A percentile compares a stretch with the other conserved stretches of the same genome.
phyloP scores from a whole-genome alignment of 2,888 invertebrate species.

The Agriotes lineatus region DNA sequence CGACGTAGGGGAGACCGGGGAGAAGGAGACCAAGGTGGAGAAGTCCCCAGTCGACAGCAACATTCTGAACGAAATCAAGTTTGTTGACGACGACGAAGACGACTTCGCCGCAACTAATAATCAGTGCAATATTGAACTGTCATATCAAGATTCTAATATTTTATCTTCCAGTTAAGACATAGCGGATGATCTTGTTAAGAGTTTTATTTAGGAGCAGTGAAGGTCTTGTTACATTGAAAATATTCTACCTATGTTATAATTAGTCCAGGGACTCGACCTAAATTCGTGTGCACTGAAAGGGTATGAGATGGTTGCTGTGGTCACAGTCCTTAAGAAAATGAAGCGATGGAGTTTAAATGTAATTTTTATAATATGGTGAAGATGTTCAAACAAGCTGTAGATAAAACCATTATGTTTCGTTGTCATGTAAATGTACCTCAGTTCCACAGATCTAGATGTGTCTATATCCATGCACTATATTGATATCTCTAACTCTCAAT shows the following conservation, averaged over 20 bases:
- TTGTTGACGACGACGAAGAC: constrained; percentile 78
- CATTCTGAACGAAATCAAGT: constrained; percentile 76
- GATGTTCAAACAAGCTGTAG: no score
- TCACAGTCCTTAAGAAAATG: no score
- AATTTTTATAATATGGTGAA: no score
- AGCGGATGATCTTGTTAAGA: constrained; percentile 3
- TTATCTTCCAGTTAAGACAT: constrained; percentile 60
- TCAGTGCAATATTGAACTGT: constrained; percentile 62
- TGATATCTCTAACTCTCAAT: no score
- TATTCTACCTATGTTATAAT: constrained; percentile 11
- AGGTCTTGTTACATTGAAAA: background rate
- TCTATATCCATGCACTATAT: no score
- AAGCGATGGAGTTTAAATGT: no score
- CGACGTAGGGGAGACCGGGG: constrained; percentile 57
- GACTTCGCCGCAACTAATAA: constrained; percentile 61
- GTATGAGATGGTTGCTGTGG: no score
- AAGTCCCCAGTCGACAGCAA: constrained; percentile 74
- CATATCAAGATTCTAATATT: constrained; percentile 64
- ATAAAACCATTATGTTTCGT: no score
- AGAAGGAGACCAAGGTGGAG: constrained; percentile 77
- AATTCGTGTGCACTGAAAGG: no score
- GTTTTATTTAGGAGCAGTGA: background rate
- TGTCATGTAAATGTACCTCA: no score
- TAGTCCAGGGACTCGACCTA: no score
- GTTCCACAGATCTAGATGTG: no score